Base-by-base conservation (phyloP, 1,140 invertebrate genomes). In the Meloidogyne exigua region DNA sequence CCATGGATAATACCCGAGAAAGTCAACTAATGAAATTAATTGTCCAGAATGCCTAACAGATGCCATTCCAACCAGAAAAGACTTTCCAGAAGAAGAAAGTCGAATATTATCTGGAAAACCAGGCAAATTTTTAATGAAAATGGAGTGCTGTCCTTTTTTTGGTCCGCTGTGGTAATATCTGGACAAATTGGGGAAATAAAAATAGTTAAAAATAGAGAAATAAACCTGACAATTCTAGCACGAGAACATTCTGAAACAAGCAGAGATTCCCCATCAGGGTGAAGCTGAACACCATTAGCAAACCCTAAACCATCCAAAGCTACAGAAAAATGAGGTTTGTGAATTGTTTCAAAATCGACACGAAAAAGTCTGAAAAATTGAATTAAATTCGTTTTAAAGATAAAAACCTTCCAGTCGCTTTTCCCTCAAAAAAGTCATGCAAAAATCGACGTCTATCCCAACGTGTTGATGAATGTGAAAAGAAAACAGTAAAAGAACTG, bases 101-200 rank as follows among this genome's bases (percentile, higher is more conserved):
- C 88, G 85, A 71, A 89, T 88, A 77, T 89, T 89, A 77, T 89
- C 88, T 21, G 88, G 88, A 67, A 88, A 87, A 42, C 88, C 88
- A 26, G 88, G 88, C 28, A 89, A 72, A 79, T 89, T 89, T 13
- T 88, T 83, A n/a, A 81, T 67, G 64, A 89, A 85, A 9, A 87
- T 70, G 39, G 88, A 88, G 15, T 71, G 73, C 71, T 78, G 79
- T 21, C 88, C 87, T 23, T 62, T 78, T 66, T 82, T 83, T 5
- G 81, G 73, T 44, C 88, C 13, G 66, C 66, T 49, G 80, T 85
- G 44, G 84, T 88, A 79, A 84, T 86, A 73, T 81, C 88, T 69
- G 85, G 66, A 87, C 44, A 23, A 64, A 68, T 25, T 15, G 7
- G 79, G 11, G 25, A 78, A 21, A 72, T 25, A 39, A 9, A 13